phyloP scores from a whole-genome alignment of 2,888 invertebrate species.

The Eucera pruinosa region DNA sequence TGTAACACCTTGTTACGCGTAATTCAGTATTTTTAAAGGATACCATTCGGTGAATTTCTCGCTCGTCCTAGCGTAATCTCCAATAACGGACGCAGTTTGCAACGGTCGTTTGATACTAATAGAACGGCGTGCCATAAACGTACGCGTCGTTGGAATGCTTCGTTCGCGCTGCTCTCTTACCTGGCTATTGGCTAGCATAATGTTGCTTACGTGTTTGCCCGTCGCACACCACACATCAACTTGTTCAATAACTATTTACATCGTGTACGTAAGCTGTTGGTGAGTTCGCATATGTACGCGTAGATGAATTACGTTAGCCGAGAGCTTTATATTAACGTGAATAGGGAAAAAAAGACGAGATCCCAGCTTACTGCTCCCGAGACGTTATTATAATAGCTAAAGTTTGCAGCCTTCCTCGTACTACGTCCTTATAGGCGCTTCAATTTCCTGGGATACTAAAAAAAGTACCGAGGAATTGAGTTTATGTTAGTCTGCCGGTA shows the following conservation, averaged over 20 bases:
- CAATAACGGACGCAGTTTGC: conserved; percentile 28
- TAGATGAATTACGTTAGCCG: conserved; percentile 41
- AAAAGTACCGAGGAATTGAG: not conserved
- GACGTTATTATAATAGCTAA: conserved; percentile 58
- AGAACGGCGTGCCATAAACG: conserved; percentile 31
- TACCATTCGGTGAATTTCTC: conserved; percentile 6
- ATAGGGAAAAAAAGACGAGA: conserved; percentile 66
- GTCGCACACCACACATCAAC: conserved; percentile 18
- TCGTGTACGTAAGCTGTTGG: conserved; percentile 10
- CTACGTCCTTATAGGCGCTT: conserved; percentile 41
- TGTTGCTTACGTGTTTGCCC: conserved; percentile 49
- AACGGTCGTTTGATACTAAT: conserved; percentile 41
- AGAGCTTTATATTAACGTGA: conserved; percentile 55
- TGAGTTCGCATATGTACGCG: conserved; percentile 10
- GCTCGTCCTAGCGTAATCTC: conserved; percentile 6
- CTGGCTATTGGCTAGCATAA: conserved; percentile 37
- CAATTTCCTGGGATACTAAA: conserved; percentile 1
- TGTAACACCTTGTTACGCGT: not conserved
- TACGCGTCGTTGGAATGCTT: conserved; percentile 27
- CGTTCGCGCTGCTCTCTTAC: conserved; percentile 16
- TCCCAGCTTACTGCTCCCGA: conserved; percentile 39
- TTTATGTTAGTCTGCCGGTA: not conserved
- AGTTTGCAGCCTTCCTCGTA: conserved; percentile 52
- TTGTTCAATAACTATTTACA: conserved; percentile 60
- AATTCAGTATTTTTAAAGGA: conserved; percentile 9